Evolutionary conservation across 2,113 vertebrate species (phyloP).

Genomic region (Hemichromis elongatus): DNA sequence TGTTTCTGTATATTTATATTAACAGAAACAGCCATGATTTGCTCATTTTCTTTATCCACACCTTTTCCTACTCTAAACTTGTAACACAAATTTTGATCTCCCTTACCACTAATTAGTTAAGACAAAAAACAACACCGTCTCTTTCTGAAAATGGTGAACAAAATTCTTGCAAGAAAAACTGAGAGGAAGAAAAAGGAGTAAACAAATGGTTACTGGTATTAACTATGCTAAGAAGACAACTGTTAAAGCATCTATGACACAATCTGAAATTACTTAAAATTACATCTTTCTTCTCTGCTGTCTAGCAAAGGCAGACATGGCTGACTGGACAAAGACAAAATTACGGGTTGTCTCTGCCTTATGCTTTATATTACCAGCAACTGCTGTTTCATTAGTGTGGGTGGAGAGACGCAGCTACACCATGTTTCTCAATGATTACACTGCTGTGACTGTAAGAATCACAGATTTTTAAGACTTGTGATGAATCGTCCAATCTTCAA

Average conservation of each 20-base stretch:
- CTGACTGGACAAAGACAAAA: conserved; percentile 4
- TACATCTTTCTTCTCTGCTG: background rate
- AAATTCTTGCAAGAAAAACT: background rate
- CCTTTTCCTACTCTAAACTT: background rate
- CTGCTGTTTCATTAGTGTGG: background rate
- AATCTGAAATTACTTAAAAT: conserved; percentile 2
- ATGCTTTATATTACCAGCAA: background rate
- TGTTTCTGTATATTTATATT: background rate
- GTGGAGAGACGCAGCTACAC: background rate
- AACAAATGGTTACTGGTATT: background rate
- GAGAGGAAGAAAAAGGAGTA: background rate
- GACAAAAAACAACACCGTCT: background rate
- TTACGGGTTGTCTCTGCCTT: background rate
- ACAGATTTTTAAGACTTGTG: background rate
- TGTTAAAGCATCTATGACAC: background rate
- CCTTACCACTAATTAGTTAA: background rate
- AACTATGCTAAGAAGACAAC: background rate
- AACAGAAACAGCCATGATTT: background rate
- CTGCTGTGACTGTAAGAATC: background rate
- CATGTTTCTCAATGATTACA: background rate
- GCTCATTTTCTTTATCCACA: background rate
- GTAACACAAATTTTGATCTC: background rate
- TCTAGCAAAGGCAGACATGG: background rate
- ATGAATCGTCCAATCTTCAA: background rate
- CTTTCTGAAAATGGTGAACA: background rate